Evolutionary conservation across 2,888 invertebrate species (phyloP).

Genomic region (Drosophila prolongata): DNA sequence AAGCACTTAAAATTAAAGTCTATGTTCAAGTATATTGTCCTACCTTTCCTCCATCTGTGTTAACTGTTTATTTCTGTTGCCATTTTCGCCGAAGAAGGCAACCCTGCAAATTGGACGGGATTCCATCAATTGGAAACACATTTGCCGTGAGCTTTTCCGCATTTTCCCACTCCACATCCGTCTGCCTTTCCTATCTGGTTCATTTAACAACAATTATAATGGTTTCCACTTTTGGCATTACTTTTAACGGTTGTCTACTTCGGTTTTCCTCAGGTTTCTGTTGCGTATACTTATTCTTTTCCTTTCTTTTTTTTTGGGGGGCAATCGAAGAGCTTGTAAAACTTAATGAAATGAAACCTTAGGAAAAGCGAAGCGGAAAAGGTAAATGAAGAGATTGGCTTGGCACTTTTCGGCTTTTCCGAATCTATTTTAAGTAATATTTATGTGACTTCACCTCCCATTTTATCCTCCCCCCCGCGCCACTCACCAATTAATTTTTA

Average conservation of each 20-base stretch:
- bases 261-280: conserved; percentile 1
- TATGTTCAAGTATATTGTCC: background rate
- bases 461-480: conserved; percentile 13
- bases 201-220: conserved; percentile 46
- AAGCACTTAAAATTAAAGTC: background rate
- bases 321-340: conserved; percentile 54
- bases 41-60: background rate
- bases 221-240: conserved; percentile 43
- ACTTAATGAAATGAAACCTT: conserved; percentile 68
- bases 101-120: conserved; percentile 23
- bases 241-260: conserved; percentile 32
- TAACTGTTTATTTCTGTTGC: conserved; percentile 26
- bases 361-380: conserved; percentile 16
- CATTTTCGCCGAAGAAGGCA: conserved; percentile 14
- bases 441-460: conserved; percentile 53
- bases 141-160: conserved; percentile 14
- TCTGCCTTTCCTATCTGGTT: conserved; percentile 27
- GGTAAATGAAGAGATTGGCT: conserved; percentile 11
- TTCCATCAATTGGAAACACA: conserved; percentile 40
- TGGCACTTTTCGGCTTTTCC: conserved; percentile 32
- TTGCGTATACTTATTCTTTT: background rate
- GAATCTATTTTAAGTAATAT: conserved; percentile 73
- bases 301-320: background rate
- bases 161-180: conserved; percentile 2
- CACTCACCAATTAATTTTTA: conserved; percentile 74